A percentile compares a stretch with the other conserved stretches of the same genome.
Conservation (phyloP, 2,888 invertebrate genomes). For the Microplitis manilae region DNA sequence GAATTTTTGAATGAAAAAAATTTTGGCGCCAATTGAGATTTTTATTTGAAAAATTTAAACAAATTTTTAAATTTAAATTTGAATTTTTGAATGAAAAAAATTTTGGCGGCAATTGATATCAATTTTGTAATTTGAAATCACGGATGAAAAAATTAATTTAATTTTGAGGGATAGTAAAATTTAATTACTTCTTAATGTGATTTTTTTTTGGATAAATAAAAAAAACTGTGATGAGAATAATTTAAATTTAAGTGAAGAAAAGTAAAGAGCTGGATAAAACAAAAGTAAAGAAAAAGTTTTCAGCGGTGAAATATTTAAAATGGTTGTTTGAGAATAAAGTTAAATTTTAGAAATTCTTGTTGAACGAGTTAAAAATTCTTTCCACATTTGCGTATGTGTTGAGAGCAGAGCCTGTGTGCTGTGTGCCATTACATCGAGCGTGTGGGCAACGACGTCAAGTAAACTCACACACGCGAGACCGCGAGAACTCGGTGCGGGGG, state of each 20-base stretch:
- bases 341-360: not conserved
- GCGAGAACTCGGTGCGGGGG: not conserved
- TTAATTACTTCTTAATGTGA: too few species aligned
- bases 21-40: too few species aligned
- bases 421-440: constrained; percentile 15
- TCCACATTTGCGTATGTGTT: constrained; percentile 3
- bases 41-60: too few species aligned
- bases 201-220: not conserved
- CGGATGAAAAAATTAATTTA: too few species aligned
- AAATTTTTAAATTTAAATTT: too few species aligned
- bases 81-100: too few species aligned
- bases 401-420: not conserved
- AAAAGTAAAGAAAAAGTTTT: constrained; percentile 4
- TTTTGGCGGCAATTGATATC: too few species aligned
- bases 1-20: too few species aligned
- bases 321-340: not conserved
- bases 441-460: constrained; percentile 17
- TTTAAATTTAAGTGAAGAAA: constrained; percentile 6
- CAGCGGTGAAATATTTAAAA: not conserved
- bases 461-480: too few species aligned
- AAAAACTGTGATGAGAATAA: not conserved
- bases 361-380: not conserved
- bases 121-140: too few species aligned
- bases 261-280: constrained; percentile 22
- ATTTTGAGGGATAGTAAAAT: too few species aligned